These are phyloP conservation scores for Labia minor DNA, from an alignment of 2,888 invertebrate genomes.

Conservation along the genomic window DNA sequence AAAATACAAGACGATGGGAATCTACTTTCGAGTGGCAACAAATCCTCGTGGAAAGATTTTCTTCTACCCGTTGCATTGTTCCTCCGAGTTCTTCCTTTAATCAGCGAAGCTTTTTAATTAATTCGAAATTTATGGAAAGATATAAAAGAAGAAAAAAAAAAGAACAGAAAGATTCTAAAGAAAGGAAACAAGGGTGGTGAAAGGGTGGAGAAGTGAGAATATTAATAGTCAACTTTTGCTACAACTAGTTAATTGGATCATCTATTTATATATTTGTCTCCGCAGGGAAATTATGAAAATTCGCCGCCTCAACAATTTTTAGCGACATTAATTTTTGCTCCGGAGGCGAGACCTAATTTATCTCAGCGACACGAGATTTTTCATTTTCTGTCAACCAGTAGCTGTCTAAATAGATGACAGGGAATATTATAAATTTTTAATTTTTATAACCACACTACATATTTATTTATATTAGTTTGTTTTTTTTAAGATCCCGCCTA, in stretches of 20 bases:
- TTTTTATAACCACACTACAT: not conserved
- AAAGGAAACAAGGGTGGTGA: not conserved
- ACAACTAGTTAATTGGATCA: conserved; percentile 3
- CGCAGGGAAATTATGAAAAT: conserved; percentile 13
- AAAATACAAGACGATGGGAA: no score
- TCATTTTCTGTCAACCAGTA: not conserved
- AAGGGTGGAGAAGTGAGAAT: not conserved
- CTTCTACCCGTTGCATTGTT: no score
- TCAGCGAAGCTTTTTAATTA: not conserved
- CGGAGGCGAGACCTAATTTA: not conserved
- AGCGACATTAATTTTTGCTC: not conserved
- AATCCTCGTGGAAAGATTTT: no score
- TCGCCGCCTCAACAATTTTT: not conserved
- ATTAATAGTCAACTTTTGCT: conserved; percentile 7
- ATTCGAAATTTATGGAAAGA: not conserved
- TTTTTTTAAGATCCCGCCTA: no score
- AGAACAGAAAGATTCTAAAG: no score
- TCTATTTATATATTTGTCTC: conserved; percentile 13
- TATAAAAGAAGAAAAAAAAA: no score
- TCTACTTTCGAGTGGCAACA: no score
- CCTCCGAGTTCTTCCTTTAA: not conserved
- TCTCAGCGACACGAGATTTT: not conserved
- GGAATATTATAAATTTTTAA: not conserved
- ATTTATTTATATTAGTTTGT: no score
- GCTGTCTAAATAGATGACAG: not conserved